A percentile compares a stretch with the other conserved stretches of the same genome.
phyloP scores from a whole-genome alignment of 2,113 vertebrate genomes.

The Melanerpes formicivorus region DNA sequence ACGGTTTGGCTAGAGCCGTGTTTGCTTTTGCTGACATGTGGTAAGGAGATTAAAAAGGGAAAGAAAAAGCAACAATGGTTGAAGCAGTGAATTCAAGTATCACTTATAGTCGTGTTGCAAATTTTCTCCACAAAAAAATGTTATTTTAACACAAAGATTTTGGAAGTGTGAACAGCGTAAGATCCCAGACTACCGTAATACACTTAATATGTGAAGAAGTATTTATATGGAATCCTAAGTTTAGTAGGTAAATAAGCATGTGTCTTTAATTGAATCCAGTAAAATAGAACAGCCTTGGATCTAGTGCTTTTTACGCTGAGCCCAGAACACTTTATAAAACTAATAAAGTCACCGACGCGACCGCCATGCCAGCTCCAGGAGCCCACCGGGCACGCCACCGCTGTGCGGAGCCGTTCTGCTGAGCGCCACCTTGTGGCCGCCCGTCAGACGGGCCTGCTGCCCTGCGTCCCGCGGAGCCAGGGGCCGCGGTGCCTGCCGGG shows the following conservation, averaged over 20 bases:
- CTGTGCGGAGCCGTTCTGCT: neutral
- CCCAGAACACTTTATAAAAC: neutral
- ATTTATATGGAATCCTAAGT: neutral
- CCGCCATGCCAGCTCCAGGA: neutral
- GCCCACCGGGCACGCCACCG: neutral
- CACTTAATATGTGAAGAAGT: neutral
- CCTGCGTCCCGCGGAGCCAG: neutral
- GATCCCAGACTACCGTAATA: neutral
- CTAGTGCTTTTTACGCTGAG: neutral
- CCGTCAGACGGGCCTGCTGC: neutral
- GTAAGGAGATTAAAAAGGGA: neutral
- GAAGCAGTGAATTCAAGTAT: neutral
- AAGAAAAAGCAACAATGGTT: neutral
- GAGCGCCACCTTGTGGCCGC: constrained; percentile 47
- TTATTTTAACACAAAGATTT: neutral
- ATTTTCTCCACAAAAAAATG: neutral
- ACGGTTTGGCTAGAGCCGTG: neutral
- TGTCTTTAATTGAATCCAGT: neutral
- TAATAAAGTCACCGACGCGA: neutral
- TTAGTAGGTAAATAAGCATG: neutral
- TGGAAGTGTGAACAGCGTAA: neutral
- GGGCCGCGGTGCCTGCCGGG: constrained; percentile 36
- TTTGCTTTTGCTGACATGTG: neutral
- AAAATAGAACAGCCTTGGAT: neutral
- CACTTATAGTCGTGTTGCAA: neutral